These are phyloP conservation scores for Hipparchia sbordonii DNA, from an alignment of 2,888 invertebrate genomes.

Conservation along the genomic window DNA sequence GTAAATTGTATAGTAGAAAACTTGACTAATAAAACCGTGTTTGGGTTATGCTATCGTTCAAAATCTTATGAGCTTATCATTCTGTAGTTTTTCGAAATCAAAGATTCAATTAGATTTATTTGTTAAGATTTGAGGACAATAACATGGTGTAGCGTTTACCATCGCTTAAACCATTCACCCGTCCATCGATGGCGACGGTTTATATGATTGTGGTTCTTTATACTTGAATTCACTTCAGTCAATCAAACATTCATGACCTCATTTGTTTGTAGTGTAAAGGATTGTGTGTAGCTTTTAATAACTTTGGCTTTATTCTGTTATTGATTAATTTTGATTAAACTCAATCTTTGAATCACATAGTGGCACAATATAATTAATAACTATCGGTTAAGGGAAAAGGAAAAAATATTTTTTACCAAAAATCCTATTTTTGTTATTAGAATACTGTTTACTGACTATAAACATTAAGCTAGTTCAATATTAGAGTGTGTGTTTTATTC, in stretches of 20 bases:
- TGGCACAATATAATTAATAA: constrained; percentile 62
- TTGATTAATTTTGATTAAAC: constrained; percentile 25
- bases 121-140: background rate
- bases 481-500: constrained; percentile 65
- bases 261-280: constrained; percentile 22
- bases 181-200: background rate
- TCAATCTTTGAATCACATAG: constrained; percentile 43
- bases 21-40: too few species aligned
- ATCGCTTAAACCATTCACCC: constrained; percentile 1
- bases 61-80: too few species aligned
- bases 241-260: constrained; percentile 16
- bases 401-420: constrained; percentile 68
- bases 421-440: constrained; percentile 77
- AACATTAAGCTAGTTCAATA: constrained; percentile 61
- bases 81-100: too few species aligned
- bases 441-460: constrained; percentile 64
- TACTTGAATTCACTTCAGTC: background rate
- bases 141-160: background rate
- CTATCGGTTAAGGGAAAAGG: constrained; percentile 62
- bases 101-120: too few species aligned
- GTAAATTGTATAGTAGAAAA: too few species aligned
- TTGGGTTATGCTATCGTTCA: too few species aligned
- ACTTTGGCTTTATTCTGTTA: constrained; percentile 25
- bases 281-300: constrained; percentile 19
- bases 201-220: constrained; percentile 10